Conservation (phyloP, 92 coral and sea anemone species). For the Palythoa grandiflora region DNA sequence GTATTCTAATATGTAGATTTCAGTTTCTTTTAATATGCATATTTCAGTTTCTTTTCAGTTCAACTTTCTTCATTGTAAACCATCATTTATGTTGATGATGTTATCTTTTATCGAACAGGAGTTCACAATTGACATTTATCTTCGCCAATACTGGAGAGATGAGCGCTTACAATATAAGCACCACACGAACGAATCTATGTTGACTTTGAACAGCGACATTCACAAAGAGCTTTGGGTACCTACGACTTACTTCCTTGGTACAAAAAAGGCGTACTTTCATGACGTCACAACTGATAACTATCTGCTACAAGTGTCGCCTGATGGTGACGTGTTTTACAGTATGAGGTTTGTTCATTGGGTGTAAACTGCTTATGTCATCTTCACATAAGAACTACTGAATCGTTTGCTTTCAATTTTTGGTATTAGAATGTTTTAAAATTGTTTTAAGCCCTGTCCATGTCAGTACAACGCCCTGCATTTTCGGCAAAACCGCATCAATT, state of each 20-base stretch:
- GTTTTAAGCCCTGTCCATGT: no score
- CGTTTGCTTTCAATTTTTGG: no score
- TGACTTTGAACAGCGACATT: constrained; percentile 89
- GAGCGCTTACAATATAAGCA: constrained; percentile 78
- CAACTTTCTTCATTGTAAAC: no score
- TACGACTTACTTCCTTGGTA: constrained; percentile 89
- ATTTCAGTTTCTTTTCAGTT: no score
- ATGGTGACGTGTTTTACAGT: constrained; percentile 91
- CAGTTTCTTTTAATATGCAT: no score
- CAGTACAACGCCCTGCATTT: no score
- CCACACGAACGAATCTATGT: constrained; percentile 62
- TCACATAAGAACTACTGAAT: no score
- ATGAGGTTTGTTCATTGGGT: constrained; percentile 68
- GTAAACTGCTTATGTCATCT: no score
- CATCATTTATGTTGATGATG: background rate
- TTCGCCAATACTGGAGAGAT: constrained; percentile 98
- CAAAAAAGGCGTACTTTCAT: constrained; percentile 95
- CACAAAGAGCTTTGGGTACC: constrained; percentile 97
- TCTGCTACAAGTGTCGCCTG: constrained; percentile 85
- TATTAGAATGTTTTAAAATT: no score
- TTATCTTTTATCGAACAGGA: constrained; percentile 66
- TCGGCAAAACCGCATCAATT: no score
- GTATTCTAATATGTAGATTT: no score
- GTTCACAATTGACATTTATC: constrained; percentile 89
- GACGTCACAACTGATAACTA: constrained; percentile 98